These are phyloP conservation scores for Cephalotes varians DNA, from an alignment of 2,888 invertebrate genomes.

Conservation along the genomic window DNA sequence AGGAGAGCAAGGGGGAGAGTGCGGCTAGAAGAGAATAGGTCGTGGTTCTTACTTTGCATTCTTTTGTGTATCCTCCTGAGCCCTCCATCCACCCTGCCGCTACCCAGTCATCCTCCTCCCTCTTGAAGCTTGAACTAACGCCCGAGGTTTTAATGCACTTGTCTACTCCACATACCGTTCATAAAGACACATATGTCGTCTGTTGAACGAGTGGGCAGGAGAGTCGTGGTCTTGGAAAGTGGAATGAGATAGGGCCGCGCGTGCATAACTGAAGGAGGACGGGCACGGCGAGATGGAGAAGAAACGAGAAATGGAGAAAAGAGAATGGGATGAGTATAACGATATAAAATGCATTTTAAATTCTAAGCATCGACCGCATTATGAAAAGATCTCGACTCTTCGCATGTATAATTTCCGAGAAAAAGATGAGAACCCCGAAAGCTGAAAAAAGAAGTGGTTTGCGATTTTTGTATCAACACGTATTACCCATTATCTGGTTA, in stretches of 20 bases:
- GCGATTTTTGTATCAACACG: constrained; percentile 37
- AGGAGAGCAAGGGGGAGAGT: constrained; percentile 56
- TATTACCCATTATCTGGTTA: constrained; percentile 11
- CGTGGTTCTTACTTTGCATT: constrained; percentile 85
- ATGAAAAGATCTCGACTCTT: constrained; percentile 73
- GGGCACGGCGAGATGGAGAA: constrained; percentile 62
- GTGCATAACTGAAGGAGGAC: constrained; percentile 58
- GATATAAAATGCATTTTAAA: constrained; percentile 80
- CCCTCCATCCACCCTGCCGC: constrained; percentile 75
- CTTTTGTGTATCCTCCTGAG: constrained; percentile 84
- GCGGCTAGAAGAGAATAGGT: constrained; percentile 61
- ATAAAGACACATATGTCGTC: constrained; percentile 84
- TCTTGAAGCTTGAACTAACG: constrained; percentile 85
- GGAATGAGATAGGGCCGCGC: constrained; percentile 69
- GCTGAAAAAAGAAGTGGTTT: constrained; percentile 20
- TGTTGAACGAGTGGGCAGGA: constrained; percentile 78
- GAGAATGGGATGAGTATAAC: constrained; percentile 67
- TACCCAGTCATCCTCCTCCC: constrained; percentile 72
- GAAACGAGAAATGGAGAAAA: constrained; percentile 58
- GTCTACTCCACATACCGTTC: constrained; percentile 85
- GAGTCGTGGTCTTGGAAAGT: constrained; percentile 75
- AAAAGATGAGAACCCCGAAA: constrained; percentile 51
- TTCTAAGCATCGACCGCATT: constrained; percentile 77
- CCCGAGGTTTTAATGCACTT: constrained; percentile 86
- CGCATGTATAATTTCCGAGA: constrained; percentile 71